phyloP scores from a whole-genome alignment of 1,140 invertebrate genomes.

The Pogonomyrmex barbatus region DNA sequence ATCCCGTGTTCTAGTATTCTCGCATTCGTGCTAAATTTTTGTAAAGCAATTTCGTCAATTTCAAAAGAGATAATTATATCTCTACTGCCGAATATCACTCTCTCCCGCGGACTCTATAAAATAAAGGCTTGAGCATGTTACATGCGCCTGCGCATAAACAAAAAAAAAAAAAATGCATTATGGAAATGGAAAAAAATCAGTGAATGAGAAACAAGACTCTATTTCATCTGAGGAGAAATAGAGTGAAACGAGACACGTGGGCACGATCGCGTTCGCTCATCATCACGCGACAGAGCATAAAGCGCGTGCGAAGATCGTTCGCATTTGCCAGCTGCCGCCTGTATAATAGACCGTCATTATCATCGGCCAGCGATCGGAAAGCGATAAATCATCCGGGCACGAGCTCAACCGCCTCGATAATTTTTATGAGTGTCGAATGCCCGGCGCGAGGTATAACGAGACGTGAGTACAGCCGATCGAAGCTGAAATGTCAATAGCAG shows the following conservation, averaged over 20 bases:
- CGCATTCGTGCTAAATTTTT: background rate
- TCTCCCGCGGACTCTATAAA: background rate
- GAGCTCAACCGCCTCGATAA: slow-evolving; percentile 49
- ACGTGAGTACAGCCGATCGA: slow-evolving; percentile 52
- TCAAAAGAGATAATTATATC: background rate
- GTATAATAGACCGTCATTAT: slow-evolving; percentile 62
- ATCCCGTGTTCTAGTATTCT: too few species aligned
- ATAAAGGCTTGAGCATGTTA: background rate
- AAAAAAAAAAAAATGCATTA: too few species aligned
- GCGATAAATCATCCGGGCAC: slow-evolving; percentile 51
- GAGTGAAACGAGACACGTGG: background rate
- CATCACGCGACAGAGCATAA: slow-evolving; percentile 29
- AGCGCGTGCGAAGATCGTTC: slow-evolving; percentile 47
- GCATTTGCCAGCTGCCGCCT: slow-evolving; percentile 48
- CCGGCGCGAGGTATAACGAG: slow-evolving; percentile 59
- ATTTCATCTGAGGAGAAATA: background rate
- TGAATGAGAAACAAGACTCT: background rate
- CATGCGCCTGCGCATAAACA: background rate
- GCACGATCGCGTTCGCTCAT: background rate
- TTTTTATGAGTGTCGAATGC: slow-evolving; percentile 65
- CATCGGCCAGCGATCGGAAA: slow-evolving; percentile 55
- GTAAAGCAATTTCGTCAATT: background rate
- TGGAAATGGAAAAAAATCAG: background rate
- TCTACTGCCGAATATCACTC: background rate
- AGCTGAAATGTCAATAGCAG: slow-evolving; percentile 73